A percentile compares a stretch with the other conserved stretches of the same genome.
These are phyloP conservation scores for Hymenopus coronatus DNA, from an alignment of 2,888 invertebrate genomes.

Conservation along the genomic window DNA sequence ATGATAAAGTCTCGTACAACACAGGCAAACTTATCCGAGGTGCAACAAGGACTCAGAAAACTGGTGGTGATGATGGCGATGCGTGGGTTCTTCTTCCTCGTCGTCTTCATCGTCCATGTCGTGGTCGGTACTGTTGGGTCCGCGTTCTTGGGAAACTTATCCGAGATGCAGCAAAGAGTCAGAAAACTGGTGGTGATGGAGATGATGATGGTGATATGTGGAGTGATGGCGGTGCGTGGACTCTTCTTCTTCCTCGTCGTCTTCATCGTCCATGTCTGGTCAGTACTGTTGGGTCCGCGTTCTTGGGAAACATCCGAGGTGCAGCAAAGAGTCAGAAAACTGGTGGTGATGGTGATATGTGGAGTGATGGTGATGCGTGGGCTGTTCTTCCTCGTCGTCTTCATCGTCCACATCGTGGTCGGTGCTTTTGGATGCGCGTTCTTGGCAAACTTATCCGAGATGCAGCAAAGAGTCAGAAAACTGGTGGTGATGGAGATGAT, in stretches of 20 bases:
- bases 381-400: slow-evolving; percentile 20
- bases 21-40: slow-evolving; percentile 4
- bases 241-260: slow-evolving; percentile 19
- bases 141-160: neutral
- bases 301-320: slow-evolving; percentile 4
- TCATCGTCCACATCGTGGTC: neutral
- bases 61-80: slow-evolving; percentile 18
- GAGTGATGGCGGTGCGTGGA: neutral
- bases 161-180: slow-evolving; percentile 28
- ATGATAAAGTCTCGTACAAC: too few relatives aligned
- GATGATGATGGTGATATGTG: slow-evolving; percentile 15
- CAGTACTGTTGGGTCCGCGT: neutral
- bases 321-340: slow-evolving; percentile 26
- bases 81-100: slow-evolving; percentile 6
- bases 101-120: slow-evolving; percentile 1
- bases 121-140: slow-evolving; percentile 1
- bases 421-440: neutral
- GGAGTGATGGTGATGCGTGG: neutral
- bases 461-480: slow-evolving; percentile 27
- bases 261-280: neutral
- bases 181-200: slow-evolving; percentile 22
- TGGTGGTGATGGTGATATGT: slow-evolving; percentile 20
- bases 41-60: slow-evolving; percentile 27
- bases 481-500: slow-evolving; percentile 22
- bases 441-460: neutral